A percentile compares a stretch with the other conserved stretches of the same genome.
phyloP scores from a whole-genome alignment of 1,140 invertebrate genomes.

The Lineus longissimus region DNA sequence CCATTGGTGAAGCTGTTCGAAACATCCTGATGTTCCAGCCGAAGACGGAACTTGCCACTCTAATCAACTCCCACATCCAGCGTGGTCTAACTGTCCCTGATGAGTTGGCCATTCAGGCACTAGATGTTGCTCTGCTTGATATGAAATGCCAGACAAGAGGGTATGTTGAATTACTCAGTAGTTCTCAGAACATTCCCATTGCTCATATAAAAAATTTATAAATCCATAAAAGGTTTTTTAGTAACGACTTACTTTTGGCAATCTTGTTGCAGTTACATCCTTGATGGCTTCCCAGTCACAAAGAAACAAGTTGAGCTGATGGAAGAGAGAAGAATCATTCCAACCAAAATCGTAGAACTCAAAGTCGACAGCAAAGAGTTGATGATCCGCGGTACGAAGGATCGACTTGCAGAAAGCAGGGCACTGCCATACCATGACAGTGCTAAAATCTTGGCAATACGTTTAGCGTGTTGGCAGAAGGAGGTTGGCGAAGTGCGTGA shows the following conservation, averaged over 20 bases:
- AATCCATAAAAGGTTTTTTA: not conserved
- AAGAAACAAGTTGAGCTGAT: slow-evolving; percentile 49
- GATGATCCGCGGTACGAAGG: slow-evolving; percentile 46
- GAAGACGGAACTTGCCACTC: slow-evolving; percentile 37
- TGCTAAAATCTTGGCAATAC: slow-evolving; percentile 46
- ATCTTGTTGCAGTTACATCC: slow-evolving; percentile 45
- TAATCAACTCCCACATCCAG: slow-evolving; percentile 40
- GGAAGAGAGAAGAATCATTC: slow-evolving; percentile 49
- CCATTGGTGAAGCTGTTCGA: slow-evolving; percentile 51
- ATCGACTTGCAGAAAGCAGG: slow-evolving; percentile 37
- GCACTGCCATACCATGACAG: slow-evolving; percentile 45
- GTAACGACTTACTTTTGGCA: too few relatives aligned
- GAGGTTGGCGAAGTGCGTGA: slow-evolving; percentile 34
- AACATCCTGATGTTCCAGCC: slow-evolving; percentile 41
- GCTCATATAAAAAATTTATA: not conserved
- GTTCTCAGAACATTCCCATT: too few relatives aligned
- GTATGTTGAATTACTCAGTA: slow-evolving; percentile 24
- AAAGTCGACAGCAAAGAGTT: slow-evolving; percentile 45
- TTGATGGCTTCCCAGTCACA: slow-evolving; percentile 52
- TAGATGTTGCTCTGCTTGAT: slow-evolving; percentile 49
- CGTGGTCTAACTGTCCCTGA: slow-evolving; percentile 48
- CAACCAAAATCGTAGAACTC: slow-evolving; percentile 48
- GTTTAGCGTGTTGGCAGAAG: slow-evolving; percentile 39
- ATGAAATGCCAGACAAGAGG: slow-evolving; percentile 50
- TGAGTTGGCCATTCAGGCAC: slow-evolving; percentile 46